A percentile compares a stretch with the other conserved stretches of the same genome.
Conservation (phyloP, 2,888 invertebrate genomes). For the Parapristionchus giblindavisi region DNA sequence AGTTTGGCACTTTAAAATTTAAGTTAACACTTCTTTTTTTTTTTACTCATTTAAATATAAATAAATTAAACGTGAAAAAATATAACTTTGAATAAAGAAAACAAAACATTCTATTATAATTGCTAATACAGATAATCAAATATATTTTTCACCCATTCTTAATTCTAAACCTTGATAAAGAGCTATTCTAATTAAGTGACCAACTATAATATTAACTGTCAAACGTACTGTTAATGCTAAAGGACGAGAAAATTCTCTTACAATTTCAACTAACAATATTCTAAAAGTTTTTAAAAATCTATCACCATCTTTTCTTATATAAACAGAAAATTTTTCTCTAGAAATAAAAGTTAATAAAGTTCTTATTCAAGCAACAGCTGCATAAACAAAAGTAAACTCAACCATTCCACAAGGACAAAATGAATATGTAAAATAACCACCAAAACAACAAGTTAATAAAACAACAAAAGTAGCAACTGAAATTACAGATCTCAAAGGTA, state of each 20-base stretch:
- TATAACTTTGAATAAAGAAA: conserved; percentile 60
- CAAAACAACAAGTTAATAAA: conserved; percentile 70
- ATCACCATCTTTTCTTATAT: conserved; percentile 57
- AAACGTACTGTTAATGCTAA: conserved; percentile 61
- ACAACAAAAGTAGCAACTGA: conserved; percentile 65
- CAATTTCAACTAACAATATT: conserved; percentile 56
- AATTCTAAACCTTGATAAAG: conserved; percentile 53
- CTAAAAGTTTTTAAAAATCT: conserved; percentile 56
- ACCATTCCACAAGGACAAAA: conserved; percentile 61
- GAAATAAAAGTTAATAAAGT: conserved; percentile 57
- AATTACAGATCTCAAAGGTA: conserved; percentile 51
- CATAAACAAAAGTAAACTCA: conserved; percentile 74
- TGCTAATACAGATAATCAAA: conserved; percentile 55
- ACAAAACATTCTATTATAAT: conserved; percentile 63
- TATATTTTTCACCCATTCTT: conserved; percentile 52
- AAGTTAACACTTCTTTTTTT: conserved; percentile 57
- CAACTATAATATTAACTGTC: conserved; percentile 61
- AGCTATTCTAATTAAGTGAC: conserved; percentile 57
- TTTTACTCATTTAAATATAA: conserved; percentile 57
- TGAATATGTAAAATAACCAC: conserved; percentile 66
- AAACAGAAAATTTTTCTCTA: conserved; percentile 56
- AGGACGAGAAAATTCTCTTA: conserved; percentile 61
- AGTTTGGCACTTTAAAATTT: conserved; percentile 57
- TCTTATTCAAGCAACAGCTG: conserved; percentile 54
- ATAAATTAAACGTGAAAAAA: conserved; percentile 60